Base-by-base conservation (phyloP, 2,888 invertebrate genomes). In the Leucozona laternaria region DNA sequence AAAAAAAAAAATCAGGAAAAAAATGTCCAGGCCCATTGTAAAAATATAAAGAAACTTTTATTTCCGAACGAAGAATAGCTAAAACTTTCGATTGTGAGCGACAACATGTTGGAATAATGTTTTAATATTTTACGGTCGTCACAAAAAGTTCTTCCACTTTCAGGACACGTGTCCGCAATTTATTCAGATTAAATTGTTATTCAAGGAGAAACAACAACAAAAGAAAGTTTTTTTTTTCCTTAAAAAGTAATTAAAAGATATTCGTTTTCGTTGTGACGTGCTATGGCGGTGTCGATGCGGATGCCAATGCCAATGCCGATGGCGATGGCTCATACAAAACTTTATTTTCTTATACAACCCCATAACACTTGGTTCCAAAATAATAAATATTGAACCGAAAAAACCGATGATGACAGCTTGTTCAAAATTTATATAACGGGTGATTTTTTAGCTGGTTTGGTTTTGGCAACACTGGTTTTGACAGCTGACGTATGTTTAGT, bases 171-270 rank as follows among this genome's bases (percentile, higher is more conserved):
- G 68, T 37, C 40, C 10, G n/a, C n/a, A 66, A 34, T 53, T 70
- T 28, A 22, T 79, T 79, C 75, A 28, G 62, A 75, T 70, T 57
- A 79, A 68, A 68, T 43, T 78, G 70, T 79, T 77, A 25, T 22
- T 22, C 15, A 25, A n/a, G 11, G 15, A 20, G 13, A 58, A 37
- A 60, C 7, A 45, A 22, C 17, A 43, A 25, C 10, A 15, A 17
- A 28, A 25, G n/a, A 1, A 40, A 15, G 6, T 62, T 10, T 6
- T 8, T 62, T 28, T 8, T n/a, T 66, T 31, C 6, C 20, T 48
- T n/a, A 20, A 66, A 48, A 45, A 20, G 66, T 66, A 66, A 66
- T 66, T 48, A 48, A 66, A 48, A 66, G 45, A 17, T 34, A 31
- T 66, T 66, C n/a, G 20, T 13, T 20, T 66, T 66, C n/a, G 20